Percentiles rank a stretch among this genome's conserved stretches.
Conservation (phyloP, 92 coral and sea anemone species). For the Desmophyllum pertusum region DNA sequence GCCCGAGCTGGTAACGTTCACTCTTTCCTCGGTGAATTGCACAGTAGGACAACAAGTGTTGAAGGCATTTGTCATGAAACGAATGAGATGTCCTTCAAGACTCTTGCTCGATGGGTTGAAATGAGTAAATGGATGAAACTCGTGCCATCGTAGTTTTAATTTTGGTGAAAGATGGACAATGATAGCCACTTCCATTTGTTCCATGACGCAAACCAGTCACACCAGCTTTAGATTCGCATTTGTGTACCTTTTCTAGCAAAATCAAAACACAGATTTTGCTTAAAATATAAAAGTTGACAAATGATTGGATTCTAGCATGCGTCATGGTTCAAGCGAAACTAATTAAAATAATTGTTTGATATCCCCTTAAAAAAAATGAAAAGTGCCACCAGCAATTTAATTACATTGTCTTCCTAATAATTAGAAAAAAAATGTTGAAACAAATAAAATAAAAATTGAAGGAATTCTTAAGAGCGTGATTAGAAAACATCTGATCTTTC, state of each 20-base stretch:
- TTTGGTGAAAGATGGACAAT: neutral
- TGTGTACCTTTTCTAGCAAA: neutral
- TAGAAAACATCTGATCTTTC: too few species aligned
- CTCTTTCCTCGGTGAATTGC: neutral
- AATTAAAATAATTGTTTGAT: neutral
- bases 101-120: slow-evolving; percentile 16
- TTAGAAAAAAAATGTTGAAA: neutral
- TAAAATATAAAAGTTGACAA: neutral
- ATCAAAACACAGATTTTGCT: neutral
- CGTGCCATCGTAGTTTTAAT: neutral
- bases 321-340: neutral
- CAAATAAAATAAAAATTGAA: too few species aligned
- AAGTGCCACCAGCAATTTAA: neutral
- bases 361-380: neutral
- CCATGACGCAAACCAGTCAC: neutral
- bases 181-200: neutral
- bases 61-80: neutral
- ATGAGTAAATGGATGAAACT: slow-evolving; percentile 10
- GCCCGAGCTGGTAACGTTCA: slow-evolving; percentile 5
- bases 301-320: neutral
- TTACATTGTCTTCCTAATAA: neutral
- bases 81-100: slow-evolving; percentile 4
- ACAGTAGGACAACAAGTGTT: slow-evolving; percentile 6
- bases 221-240: neutral
- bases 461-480: too few species aligned